Evolutionary conservation across 2,797 vertebrate species (phyloP), one percentile per base, ranked within the genome.

Genomic region (Melanotaenia parkinsoni): DNA sequence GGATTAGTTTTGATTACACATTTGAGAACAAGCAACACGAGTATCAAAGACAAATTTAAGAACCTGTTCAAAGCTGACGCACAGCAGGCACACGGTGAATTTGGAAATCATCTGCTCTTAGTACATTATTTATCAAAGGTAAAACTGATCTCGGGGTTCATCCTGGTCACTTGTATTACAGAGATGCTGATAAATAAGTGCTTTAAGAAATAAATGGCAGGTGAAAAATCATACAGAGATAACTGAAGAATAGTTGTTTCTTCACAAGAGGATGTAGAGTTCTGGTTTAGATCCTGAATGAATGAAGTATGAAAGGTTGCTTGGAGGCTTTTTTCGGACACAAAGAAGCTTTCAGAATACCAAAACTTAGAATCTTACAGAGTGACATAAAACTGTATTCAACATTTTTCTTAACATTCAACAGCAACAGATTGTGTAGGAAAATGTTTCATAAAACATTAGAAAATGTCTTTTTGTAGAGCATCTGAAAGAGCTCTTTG

Each of bases 1-100:
- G 87, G 86, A 88, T 90, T 87, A 85, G 82, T 77, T 86, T 86
- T 88, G 86, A 91, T 91, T 89, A 86, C 80, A 84, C 85, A 72
- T 88, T 85, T 82, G 82, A 86, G 80, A 91, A 88, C 69, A 86
- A 82, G 86, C 85, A 77, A 75, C 54, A 58, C 58, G 68, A 72
- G 68, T 81, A 86, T 92, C 85, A 90, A 89, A 88, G 77, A 71
- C 51, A 26, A 60, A 76, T 80, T 84, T 79, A 77, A 88, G 80
- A 81, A 83, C 38, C 80, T 51, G 60, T 81, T 88, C 74, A 84
- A 83, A 88, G 87, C 86, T 61, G 77, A 83, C 79, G 84, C 80
- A 72, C 76, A 81, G 81, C 73, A 68, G 56, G 58, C 66, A 72
- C 70, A 70, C 33, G 69, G 76, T 38, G 76, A 88, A 86, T 88